Conservation (phyloP, 1,140 invertebrate genomes). For the roundworm (Caenorhabditis elegans) region WBcel235 BX284605.5:6996001-6996500, state of each 20-base stretch:
- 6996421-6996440: too few species aligned
- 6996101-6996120: conserved; percentile 1
- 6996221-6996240: conserved; percentile 15
- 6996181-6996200: neutral
- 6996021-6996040: conserved; percentile 4
- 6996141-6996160: neutral
- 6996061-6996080: neutral
- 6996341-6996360: neutral
- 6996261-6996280: conserved; percentile 10
- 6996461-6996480: neutral
- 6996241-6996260: conserved; percentile 1
- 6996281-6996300: neutral
- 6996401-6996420: neutral
- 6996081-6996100: conserved; percentile 15
- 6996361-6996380: neutral
- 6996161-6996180: neutral
- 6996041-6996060: neutral
- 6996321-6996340: neutral
- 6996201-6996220: neutral
- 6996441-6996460: neutral
- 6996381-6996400: neutral
- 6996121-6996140: neutral
- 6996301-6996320: neutral
- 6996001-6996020: neutral
- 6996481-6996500: neutral